A percentile compares a stretch with the other conserved stretches of the same genome.
phyloP scores from a whole-genome alignment of 1,140 invertebrate genomes.

The Pseudachorutes palmiensis region DNA sequence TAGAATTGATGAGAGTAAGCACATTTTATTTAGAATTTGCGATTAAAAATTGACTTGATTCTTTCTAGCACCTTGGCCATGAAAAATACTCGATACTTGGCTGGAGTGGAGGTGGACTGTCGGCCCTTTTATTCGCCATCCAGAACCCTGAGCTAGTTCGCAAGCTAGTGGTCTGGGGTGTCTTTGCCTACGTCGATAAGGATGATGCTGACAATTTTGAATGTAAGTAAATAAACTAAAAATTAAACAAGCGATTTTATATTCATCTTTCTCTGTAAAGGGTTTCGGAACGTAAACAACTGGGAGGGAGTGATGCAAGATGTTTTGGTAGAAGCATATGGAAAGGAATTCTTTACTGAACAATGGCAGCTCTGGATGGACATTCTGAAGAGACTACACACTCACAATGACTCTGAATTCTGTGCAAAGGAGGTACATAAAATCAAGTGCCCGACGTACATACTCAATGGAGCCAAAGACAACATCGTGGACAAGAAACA shows the following conservation, averaged over 20 bases:
- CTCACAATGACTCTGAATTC: slow-evolving; percentile 41
- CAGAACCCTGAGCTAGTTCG: slow-evolving; percentile 40
- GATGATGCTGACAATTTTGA: slow-evolving; percentile 39
- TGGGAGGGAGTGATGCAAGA: slow-evolving; percentile 43
- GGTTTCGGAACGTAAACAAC: slow-evolving; percentile 40
- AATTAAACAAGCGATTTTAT: neutral
- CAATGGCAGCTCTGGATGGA: slow-evolving; percentile 39
- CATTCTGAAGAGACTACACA: slow-evolving; percentile 40
- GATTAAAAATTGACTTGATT: slow-evolving; percentile 11
- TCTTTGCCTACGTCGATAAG: slow-evolving; percentile 42
- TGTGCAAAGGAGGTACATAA: slow-evolving; percentile 39
- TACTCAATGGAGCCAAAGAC: slow-evolving; percentile 74
- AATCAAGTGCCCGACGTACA: slow-evolving; percentile 63
- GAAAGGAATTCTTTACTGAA: slow-evolving; percentile 41
- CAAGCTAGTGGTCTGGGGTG: slow-evolving; percentile 43
- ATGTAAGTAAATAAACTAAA: too few species aligned
- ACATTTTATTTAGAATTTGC: neutral
- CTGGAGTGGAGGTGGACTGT: slow-evolving; percentile 46
- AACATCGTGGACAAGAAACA: slow-evolving; percentile 61
- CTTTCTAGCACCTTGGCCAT: slow-evolving; percentile 38
- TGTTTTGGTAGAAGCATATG: slow-evolving; percentile 43
- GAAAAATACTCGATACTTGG: slow-evolving; percentile 42
- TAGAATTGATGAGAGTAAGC: slow-evolving; percentile 43
- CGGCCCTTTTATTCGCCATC: slow-evolving; percentile 42
- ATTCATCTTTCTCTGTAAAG: slow-evolving; percentile 10